A percentile compares a stretch with the other conserved stretches of the same genome.
phyloP scores from a whole-genome alignment of 64 coral and sea anemone species.

The Montipora sp. region DNA sequence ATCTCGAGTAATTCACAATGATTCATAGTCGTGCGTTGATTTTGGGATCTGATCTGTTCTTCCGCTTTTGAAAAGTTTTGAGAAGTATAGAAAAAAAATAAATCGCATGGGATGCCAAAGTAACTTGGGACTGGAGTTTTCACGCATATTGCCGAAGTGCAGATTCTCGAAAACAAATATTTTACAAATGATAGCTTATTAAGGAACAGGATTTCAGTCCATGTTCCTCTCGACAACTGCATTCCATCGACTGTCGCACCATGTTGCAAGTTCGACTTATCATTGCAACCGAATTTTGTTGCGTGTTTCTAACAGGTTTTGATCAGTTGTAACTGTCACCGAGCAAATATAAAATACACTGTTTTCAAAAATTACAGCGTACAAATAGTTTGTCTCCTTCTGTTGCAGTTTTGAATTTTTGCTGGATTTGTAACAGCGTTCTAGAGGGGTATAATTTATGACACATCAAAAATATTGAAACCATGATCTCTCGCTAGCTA shows the following conservation, averaged over 20 bases:
- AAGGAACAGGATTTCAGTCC: too few relatives aligned
- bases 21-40: neutral
- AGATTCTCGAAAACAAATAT: neutral
- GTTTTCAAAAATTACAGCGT: too few relatives aligned
- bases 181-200: neutral
- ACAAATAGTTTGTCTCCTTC: neutral
- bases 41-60: neutral
- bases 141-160: neutral
- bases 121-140: neutral
- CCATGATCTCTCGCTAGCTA: neutral
- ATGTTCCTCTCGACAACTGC: neutral
- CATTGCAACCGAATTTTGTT: too few relatives aligned
- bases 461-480: constrained; percentile 1
- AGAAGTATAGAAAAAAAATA: neutral
- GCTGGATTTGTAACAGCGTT: neutral
- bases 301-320: too few relatives aligned
- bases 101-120: neutral
- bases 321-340: neutral
- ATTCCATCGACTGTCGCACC: neutral
- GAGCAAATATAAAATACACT: too few relatives aligned
- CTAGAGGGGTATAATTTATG: neutral
- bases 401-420: neutral
- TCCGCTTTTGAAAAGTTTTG: neutral
- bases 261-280: too few relatives aligned
- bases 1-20: neutral